Evolutionary conservation across 2,797 vertebrate species (phyloP), one percentile per base, ranked within the genome.

Genomic region (Lacerta bilineata): DNA sequence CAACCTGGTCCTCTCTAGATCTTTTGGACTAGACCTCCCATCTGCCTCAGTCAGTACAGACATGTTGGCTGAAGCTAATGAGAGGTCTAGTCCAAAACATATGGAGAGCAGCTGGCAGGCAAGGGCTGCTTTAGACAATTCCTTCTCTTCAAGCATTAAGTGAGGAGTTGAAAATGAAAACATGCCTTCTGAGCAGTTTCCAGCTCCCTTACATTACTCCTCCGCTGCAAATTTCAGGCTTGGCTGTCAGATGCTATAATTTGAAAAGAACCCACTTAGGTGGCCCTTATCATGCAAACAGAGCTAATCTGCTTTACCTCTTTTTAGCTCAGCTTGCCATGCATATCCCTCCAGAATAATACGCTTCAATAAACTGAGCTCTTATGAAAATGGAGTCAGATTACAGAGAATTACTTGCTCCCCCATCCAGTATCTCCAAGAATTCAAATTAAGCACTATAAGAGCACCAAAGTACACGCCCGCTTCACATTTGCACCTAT

Each of bases 311-410:
- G 76, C 59, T 89, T 88, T 90, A 76, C 78, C 61, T 87, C 76
- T 17, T 0, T 84, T 88, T 90, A 77, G 10, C 68, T 83, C 87
- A 41, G 82, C 88, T 88, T 43, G 36, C 80, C 87, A 27, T 80
- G 1, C 68, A 36, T 46, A 39, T 88, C 68, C 82, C 39, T 3
- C 75, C 66, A 77, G 69, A 90, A 77, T 46, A 87, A 90, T 84
- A 92, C 43, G 80, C 93, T 89, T 92, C 85, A 93, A 76, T 89
- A 90, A 88, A 23, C 41, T 89, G 74, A 81, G 76, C 84, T 91
- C 69, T 85, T 86, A 92, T 81, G 80, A 83, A 94, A 93, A 90
- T 46, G 77, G 90, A 93, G 61, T 80, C 88, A 87, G 89, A 90
- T 89, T 90, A 94, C 46, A 85, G 50, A 68, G 88, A 93, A 94